A percentile compares a stretch with the other conserved stretches of the same genome.
phyloP scores from a whole-genome alignment of 2,113 vertebrate genomes.

The Trematocara macrostoma region DNA sequence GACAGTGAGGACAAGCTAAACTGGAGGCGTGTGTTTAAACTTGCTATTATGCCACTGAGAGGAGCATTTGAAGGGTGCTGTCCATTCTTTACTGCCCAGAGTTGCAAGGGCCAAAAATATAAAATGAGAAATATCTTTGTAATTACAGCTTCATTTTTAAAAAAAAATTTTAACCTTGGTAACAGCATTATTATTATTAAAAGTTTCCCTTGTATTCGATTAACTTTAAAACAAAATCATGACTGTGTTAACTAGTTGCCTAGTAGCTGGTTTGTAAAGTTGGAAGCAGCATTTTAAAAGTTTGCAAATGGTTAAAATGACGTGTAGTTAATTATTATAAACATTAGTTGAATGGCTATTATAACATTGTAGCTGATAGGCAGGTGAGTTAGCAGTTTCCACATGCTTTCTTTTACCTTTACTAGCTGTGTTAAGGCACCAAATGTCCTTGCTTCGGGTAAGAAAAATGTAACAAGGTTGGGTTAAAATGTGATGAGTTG shows the following conservation, averaged over 20 bases:
- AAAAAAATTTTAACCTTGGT: neutral
- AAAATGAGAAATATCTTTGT: neutral
- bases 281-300: neutral
- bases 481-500: neutral
- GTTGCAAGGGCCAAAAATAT: neutral
- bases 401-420: neutral
- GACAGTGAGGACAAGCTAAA: slow-evolving; percentile 41
- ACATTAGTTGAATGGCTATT: neutral
- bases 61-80: slow-evolving; percentile 24
- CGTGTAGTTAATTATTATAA: neutral
- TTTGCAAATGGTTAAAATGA: neutral
- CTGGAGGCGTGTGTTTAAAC: slow-evolving; percentile 30
- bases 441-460: fast-evolving
- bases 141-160: neutral
- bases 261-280: neutral
- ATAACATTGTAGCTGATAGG: fast-evolving
- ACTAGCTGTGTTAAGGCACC: neutral
- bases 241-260: neutral
- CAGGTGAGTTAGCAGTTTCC: neutral
- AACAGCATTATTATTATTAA: neutral
- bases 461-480: neutral
- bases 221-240: neutral
- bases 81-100: neutral
- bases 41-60: slow-evolving; percentile 18
- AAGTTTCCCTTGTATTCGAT: fast-evolving